phyloP scores from a whole-genome alignment of 2,113 vertebrate species.

The Grus americana region DNA sequence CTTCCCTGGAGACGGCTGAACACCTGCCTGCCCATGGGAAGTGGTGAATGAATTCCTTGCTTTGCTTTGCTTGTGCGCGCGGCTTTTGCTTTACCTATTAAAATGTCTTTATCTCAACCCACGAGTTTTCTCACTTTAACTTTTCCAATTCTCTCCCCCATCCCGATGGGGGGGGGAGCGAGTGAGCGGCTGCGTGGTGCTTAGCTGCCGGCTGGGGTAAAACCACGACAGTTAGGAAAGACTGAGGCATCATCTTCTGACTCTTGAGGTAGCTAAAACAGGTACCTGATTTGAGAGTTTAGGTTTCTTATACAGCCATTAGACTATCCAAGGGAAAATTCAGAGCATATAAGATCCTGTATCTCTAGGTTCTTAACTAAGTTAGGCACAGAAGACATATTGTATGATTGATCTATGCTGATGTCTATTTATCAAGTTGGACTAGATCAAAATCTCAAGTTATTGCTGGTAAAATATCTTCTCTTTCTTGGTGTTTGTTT shows the following conservation, averaged over 20 bases:
- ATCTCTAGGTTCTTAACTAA: neutral
- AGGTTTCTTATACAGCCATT: neutral
- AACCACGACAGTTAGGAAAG: neutral
- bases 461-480: neutral
- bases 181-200: too few species aligned
- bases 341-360: neutral
- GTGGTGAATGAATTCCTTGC: too few species aligned
- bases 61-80: too few species aligned
- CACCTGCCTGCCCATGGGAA: too few species aligned
- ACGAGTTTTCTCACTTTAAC: too few species aligned
- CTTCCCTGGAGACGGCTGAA: too few species aligned
- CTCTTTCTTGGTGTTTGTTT: neutral
- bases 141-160: too few species aligned
- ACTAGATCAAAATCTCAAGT: neutral
- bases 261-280: neutral
- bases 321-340: neutral
- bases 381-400: neutral
- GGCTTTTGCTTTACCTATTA: too few species aligned
- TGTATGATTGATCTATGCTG: neutral
- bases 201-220: too few species aligned
- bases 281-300: neutral
- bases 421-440: neutral
- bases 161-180: too few species aligned
- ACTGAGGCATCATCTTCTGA: neutral
- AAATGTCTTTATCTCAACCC: too few species aligned